A percentile compares a stretch with the other conserved stretches of the same genome.
Conservation (phyloP, 2,797 vertebrate species). For the Ctenopoma kingsleyae region DNA sequence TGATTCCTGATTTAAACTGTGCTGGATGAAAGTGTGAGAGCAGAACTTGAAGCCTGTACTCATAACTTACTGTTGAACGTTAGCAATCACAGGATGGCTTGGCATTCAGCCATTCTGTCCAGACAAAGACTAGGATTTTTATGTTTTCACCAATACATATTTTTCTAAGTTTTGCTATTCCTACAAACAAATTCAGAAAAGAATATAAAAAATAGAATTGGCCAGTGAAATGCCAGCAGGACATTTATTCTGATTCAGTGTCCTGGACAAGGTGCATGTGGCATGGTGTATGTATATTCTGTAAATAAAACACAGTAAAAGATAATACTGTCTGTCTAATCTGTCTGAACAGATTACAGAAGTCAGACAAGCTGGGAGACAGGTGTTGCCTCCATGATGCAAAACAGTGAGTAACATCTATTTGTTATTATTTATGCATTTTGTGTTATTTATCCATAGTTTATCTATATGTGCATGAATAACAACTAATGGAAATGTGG, state of each 20-base stretch:
- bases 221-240: neutral
- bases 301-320: neutral
- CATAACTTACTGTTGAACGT: conserved; percentile 44
- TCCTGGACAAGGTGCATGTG: neutral
- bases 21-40: neutral
- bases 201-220: neutral
- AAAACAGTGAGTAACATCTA: conserved; percentile 92
- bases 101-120: conserved; percentile 27
- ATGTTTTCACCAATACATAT: neutral
- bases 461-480: neutral
- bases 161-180: neutral
- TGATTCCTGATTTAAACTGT: neutral
- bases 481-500: neutral
- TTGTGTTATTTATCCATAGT: neutral
- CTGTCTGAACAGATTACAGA: conserved; percentile 85
- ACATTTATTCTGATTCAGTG: neutral
- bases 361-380: conserved; percentile 90
- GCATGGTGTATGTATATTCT: neutral
- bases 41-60: conserved; percentile 2
- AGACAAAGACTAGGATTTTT: neutral
- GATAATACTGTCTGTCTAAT: neutral
- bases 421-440: neutral
- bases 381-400: conserved; percentile 89
- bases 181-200: neutral
- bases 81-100: conserved; percentile 18